Percentiles rank a stretch among this genome's conserved stretches.
Conservation (phyloP, 2,113 vertebrate species). For the Sialia sialis region DNA sequence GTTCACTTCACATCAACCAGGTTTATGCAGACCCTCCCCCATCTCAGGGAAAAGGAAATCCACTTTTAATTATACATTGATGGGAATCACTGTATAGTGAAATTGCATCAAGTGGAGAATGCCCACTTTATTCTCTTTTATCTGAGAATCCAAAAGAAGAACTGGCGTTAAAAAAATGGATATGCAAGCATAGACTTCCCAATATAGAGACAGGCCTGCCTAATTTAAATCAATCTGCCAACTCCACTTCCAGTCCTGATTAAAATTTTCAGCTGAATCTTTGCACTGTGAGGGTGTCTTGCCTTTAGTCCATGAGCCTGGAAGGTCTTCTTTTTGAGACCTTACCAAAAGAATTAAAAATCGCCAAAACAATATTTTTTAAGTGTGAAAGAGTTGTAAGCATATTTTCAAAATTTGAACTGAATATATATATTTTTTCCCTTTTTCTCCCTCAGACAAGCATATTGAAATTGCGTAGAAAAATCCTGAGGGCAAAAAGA, state of each 20-base stretch:
- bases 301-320: neutral
- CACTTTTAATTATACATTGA: conserved; percentile 83
- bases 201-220: conserved; percentile 4
- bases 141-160: conserved; percentile 59
- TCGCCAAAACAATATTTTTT: rapidly evolving
- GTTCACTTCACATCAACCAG: conserved; percentile 74
- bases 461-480: neutral
- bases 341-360: neutral
- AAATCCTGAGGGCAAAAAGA: neutral
- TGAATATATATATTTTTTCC: neutral
- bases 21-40: conserved; percentile 70
- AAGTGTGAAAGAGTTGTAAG: neutral
- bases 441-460: neutral
- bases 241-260: neutral
- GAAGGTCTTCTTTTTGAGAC: neutral
- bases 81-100: conserved; percentile 73
- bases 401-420: neutral
- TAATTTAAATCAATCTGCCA: conserved; percentile 53
- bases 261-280: conserved; percentile 9
- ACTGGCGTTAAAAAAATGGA: conserved; percentile 41
- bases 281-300: neutral
- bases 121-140: conserved; percentile 70
- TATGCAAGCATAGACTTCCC: conserved; percentile 37
- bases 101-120: conserved; percentile 70
- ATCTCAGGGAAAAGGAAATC: conserved; percentile 75